Evolutionary conservation across 1,140 invertebrate species (phyloP), one percentile per base, ranked within the genome.

Genomic region (Ladona fulva): DNA sequence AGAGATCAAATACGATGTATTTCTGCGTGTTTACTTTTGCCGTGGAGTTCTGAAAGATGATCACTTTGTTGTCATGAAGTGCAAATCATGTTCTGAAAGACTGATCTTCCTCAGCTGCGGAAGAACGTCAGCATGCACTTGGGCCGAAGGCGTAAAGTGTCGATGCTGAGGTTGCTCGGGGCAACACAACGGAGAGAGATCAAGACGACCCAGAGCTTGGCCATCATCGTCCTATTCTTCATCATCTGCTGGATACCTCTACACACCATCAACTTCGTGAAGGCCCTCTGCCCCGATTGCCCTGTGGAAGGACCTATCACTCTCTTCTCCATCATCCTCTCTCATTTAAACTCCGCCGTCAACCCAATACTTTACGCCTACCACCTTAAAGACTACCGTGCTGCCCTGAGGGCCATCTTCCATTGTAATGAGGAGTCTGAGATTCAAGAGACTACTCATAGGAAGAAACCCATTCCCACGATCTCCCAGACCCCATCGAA

Each of bases 201-300:
- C 1, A 95, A 96, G 85, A 94, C 94, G 8, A 95, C 95, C 0
- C 94, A 96, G 82, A 97, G 95, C 84, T 88, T 97, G 0, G 93
- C 93, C 73, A 92, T 95, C 78, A 96, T 97, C 76, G 95, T 97
- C 0, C 85, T 94, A 44, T 96, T 96, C 85, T 97, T 97, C 86
- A 94, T 96, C 85, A 88, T 96, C 74, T 96, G 94, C 83, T 97
- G 95, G 95, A 93, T 97, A 75, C 95, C 95, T 0, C 86, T 97
- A 1, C 96, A 97, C 85, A 96, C 94, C 25, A 94, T 96, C 79
- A 97, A 97, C 84, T 95, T 93, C 81, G 88, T 96, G n/a, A 89
- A 93, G 83, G 94, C 94, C 0, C 95, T 95, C 83, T 92, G 91
- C 81, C 89, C 87, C 0, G 82, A 88, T 1, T 91, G 92, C 81